phyloP scores from a whole-genome alignment of 2,888 invertebrate species.

The Dryomyza anilis region DNA sequence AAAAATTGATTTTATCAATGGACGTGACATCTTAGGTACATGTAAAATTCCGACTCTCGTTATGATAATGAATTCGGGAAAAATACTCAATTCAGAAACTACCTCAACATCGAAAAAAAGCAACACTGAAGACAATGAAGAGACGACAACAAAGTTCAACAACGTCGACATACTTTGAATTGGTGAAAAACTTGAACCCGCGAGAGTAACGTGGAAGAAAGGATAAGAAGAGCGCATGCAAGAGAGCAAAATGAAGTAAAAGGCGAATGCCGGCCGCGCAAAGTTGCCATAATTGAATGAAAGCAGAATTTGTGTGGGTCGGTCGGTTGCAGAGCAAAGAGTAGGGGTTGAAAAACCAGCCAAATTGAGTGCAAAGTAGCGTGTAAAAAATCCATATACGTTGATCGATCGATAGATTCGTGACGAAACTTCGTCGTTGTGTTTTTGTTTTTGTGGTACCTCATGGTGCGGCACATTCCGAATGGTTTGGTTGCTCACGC shows the following conservation, averaged over 20 bases:
- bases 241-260: slow-evolving; percentile 2
- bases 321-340: no score
- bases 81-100: no score
- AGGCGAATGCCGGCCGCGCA: slow-evolving; percentile 4
- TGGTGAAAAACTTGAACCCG: slow-evolving; percentile 24
- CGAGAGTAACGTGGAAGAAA: no score
- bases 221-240: neutral
- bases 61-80: no score
- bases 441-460: neutral
- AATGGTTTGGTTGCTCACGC: neutral
- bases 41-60: no score
- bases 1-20: no score
- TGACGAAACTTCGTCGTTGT: slow-evolving; percentile 29
- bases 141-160: no score
- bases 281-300: slow-evolving; percentile 13
- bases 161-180: slow-evolving; percentile 10
- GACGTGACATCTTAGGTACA: no score
- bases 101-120: neutral
- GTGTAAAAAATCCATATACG: slow-evolving; percentile 29
- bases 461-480: neutral
- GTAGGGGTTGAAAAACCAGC: neutral
- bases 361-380: slow-evolving; percentile 21
- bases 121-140: slow-evolving; percentile 28
- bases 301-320: neutral
- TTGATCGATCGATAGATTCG: slow-evolving; percentile 43